Conservation (phyloP, 2,797 vertebrate genomes). For the Rachycentron canadum region DNA sequence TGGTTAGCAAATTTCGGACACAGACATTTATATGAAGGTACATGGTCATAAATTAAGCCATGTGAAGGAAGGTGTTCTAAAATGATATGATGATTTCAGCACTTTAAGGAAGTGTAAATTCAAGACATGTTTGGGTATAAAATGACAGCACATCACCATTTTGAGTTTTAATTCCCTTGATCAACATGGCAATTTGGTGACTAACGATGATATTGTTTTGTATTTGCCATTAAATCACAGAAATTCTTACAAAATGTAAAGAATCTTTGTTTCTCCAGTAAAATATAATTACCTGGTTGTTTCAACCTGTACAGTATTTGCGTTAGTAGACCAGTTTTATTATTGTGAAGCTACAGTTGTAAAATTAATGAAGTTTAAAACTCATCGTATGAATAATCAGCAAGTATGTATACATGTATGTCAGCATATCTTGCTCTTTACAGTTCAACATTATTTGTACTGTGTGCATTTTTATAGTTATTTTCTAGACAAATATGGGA, state of each 20-base stretch:
- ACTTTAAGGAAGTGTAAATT: constrained; percentile 87
- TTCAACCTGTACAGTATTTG: constrained; percentile 93
- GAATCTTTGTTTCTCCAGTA: constrained; percentile 85
- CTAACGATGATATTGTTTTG: constrained; percentile 57
- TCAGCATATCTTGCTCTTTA: constrained; percentile 93
- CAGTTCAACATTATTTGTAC: constrained; percentile 98
- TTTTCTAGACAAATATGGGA: constrained; percentile 93
- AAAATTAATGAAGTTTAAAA: constrained; percentile 84
- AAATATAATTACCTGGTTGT: constrained; percentile 92
- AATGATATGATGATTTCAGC: constrained; percentile 67
- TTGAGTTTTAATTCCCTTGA: constrained; percentile 48
- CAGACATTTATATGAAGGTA: constrained; percentile 69
- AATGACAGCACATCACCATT: constrained; percentile 46
- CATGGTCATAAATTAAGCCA: constrained; percentile 71
- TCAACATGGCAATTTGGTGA: constrained; percentile 33
- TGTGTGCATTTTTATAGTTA: constrained; percentile 99
- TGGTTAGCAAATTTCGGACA: constrained; percentile 48
- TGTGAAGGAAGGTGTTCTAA: constrained; percentile 51
- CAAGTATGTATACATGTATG: constrained; percentile 93
- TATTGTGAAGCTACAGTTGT: constrained; percentile 88
- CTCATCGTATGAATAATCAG: constrained; percentile 94
- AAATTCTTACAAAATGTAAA: constrained; percentile 63
- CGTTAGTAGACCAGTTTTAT: constrained; percentile 92
- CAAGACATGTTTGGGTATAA: constrained; percentile 55
- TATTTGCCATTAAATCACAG: constrained; percentile 63